Evolutionary conservation across 1,140 invertebrate species (phyloP).

Genomic region (Sitophilus oryzae): DNA sequence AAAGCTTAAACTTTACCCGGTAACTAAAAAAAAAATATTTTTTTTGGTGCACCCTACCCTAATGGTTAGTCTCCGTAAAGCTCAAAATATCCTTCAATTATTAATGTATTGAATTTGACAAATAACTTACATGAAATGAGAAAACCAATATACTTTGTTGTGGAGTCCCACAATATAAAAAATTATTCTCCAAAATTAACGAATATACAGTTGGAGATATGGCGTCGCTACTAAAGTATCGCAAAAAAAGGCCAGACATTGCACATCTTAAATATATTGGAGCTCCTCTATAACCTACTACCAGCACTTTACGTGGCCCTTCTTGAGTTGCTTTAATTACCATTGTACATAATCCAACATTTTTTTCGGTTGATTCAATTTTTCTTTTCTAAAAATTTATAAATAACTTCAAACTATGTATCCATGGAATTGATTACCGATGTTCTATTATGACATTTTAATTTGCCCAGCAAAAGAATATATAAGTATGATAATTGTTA

Average conservation of each 20-base stretch:
- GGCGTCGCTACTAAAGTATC: slow-evolving; percentile 29
- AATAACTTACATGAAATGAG: slow-evolving; percentile 36
- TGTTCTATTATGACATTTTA: no score
- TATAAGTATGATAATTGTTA: no score
- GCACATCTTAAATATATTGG: slow-evolving; percentile 52
- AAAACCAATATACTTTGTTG: slow-evolving; percentile 37
- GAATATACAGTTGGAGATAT: slow-evolving; percentile 35
- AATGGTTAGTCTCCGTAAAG: no score
- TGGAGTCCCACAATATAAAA: slow-evolving; percentile 39
- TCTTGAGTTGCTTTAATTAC: slow-evolving; percentile 50
- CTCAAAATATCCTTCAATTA: no score
- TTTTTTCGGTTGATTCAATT: slow-evolving; percentile 46
- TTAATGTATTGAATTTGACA: no score
- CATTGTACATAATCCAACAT: slow-evolving; percentile 46
- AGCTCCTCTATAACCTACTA: slow-evolving; percentile 50
- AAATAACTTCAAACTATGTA: slow-evolving; percentile 1
- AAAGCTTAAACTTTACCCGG: no score
- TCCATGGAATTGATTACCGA: no score
- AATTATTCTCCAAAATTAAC: slow-evolving; percentile 33
- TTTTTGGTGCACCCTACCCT: background rate
- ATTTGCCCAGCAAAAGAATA: no score
- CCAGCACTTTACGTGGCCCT: slow-evolving; percentile 49
- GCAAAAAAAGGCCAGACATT: slow-evolving; percentile 46
- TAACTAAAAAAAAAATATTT: no score
- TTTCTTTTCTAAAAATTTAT: slow-evolving; percentile 37